phyloP scores from a whole-genome alignment of 2,113 vertebrate genomes.

The Axis porcinus region DNA sequence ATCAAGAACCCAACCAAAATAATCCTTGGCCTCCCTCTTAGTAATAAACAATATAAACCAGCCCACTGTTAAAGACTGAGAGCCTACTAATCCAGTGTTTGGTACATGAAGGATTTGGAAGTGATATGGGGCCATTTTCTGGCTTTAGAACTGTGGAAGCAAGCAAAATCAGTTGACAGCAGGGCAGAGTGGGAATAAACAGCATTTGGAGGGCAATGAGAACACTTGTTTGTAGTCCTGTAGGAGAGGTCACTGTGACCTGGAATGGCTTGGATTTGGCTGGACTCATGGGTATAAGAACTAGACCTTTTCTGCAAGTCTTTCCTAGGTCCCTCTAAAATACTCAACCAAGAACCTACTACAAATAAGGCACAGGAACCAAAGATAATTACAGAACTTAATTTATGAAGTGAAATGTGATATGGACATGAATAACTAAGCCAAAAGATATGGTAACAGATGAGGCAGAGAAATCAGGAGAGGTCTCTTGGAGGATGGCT shows the following conservation, averaged over 20 bases:
- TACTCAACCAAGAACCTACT: neutral
- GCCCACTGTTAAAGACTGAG: neutral
- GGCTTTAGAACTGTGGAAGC: neutral
- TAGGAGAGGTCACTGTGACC: no score
- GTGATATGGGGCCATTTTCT: neutral
- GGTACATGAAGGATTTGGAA: neutral
- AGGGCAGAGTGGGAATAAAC: no score
- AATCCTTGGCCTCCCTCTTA: neutral
- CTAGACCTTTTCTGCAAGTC: neutral
- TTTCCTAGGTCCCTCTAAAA: neutral
- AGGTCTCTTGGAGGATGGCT: neutral
- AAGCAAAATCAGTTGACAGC: neutral
- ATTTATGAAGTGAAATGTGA: neutral
- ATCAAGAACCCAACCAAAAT: neutral
- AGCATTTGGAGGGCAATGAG: neutral
- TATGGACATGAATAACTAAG: neutral
- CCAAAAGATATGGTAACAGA: neutral
- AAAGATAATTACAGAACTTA: neutral
- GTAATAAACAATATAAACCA: neutral
- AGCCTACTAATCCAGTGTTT: neutral
- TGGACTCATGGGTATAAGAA: neutral
- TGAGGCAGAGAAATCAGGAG: neutral
- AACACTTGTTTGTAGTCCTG: neutral
- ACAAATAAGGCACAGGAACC: neutral
- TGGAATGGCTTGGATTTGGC: neutral